Percentiles rank a stretch among this genome's conserved stretches.
Evolutionary conservation across 2,888 invertebrate species (phyloP).

Genomic region (Cephus runcator): DNA sequence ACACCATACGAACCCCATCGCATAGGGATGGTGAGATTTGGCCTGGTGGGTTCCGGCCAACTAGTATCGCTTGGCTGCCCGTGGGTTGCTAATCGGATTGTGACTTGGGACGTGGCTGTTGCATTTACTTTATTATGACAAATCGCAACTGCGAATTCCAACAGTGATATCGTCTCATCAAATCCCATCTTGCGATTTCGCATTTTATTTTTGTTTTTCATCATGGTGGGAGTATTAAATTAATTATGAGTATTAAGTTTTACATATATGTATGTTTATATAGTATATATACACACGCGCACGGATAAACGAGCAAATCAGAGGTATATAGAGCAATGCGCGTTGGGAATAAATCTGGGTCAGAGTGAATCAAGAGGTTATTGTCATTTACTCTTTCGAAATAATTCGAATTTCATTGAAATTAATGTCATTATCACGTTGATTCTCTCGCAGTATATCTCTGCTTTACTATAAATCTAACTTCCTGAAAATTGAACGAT

Average conservation of each 20-base stretch:
- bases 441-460: conserved; percentile 3
- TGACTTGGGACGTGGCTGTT: background rate
- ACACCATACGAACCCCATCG: background rate
- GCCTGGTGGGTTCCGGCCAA: conserved; percentile 5
- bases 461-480: background rate
- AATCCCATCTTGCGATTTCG: background rate
- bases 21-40: background rate
- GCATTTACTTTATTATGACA: background rate
- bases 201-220: background rate
- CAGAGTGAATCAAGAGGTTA: conserved; percentile 50
- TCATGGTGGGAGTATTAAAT: background rate
- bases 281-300: too few relatives aligned
- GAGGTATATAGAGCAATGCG: background rate
- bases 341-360: conserved; percentile 43
- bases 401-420: conserved; percentile 39
- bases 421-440: conserved; percentile 38
- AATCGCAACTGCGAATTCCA: background rate
- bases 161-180: background rate
- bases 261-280: too few relatives aligned
- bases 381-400: conserved; percentile 52
- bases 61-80: background rate
- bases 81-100: conserved; percentile 2
- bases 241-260: too few relatives aligned
- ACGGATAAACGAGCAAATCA: background rate
- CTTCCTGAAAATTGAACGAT: conserved; percentile 26